phyloP scores from a whole-genome alignment of 2,797 vertebrate genomes.

The Enteromius mattozi region DNA sequence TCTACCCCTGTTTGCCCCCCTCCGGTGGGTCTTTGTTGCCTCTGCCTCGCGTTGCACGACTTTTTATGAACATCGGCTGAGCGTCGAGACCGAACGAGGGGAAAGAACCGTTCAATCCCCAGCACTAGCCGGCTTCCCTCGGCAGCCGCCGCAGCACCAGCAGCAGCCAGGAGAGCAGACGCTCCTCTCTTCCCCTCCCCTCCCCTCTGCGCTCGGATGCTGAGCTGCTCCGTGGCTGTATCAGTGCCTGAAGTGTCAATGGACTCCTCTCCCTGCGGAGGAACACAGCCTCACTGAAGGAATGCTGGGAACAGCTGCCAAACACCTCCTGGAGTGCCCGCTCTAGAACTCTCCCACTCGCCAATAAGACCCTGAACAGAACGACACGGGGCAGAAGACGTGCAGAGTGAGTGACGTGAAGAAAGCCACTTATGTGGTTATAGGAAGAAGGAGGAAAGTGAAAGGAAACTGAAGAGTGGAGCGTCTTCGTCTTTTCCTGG shows the following conservation, averaged over 20 bases:
- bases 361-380: slow-evolving; percentile 62
- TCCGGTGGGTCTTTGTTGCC: slow-evolving; percentile 35
- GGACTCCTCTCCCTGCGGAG: slow-evolving; percentile 55
- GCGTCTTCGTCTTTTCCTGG: slow-evolving; percentile 39
- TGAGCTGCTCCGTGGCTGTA: slow-evolving; percentile 58
- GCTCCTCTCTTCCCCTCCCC: slow-evolving; percentile 50
- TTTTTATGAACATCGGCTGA: slow-evolving; percentile 51
- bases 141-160: slow-evolving; percentile 45
- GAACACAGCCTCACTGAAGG: slow-evolving; percentile 58
- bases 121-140: slow-evolving; percentile 48
- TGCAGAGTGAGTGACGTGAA: slow-evolving; percentile 54
- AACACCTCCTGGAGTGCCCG: slow-evolving; percentile 60
- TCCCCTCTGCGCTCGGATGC: slow-evolving; percentile 55
- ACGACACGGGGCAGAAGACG: slow-evolving; percentile 44
- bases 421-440: slow-evolving; percentile 56
- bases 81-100: slow-evolving; percentile 21
- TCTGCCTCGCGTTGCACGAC: slow-evolving; percentile 34
- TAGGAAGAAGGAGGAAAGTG: slow-evolving; percentile 59
- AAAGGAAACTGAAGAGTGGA: slow-evolving; percentile 51
- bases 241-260: slow-evolving; percentile 56
- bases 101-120: slow-evolving; percentile 40
- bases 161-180: slow-evolving; percentile 50
- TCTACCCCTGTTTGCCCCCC: slow-evolving; percentile 23
- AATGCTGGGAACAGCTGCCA: slow-evolving; percentile 63
- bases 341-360: slow-evolving; percentile 58